These are phyloP conservation scores for Scatophagus argus DNA, from an alignment of 2,113 vertebrate genomes.

Conservation along the genomic window DNA sequence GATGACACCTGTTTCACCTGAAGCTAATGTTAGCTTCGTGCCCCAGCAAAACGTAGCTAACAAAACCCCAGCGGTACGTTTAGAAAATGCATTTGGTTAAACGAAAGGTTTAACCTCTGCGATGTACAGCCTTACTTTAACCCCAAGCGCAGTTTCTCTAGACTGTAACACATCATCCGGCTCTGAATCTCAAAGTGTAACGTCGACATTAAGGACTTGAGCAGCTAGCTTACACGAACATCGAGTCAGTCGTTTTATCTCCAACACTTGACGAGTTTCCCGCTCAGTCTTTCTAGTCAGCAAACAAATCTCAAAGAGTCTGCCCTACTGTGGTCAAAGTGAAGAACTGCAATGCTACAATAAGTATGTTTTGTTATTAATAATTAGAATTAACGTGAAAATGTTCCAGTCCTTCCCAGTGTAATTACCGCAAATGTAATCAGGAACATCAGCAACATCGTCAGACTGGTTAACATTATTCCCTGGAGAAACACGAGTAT, in stretches of 20 bases:
- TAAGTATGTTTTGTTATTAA: background rate
- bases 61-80: too few species aligned
- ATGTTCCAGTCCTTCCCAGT: background rate
- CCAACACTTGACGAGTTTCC: background rate
- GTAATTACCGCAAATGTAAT: background rate
- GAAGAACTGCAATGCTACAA: background rate
- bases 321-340: background rate
- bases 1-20: background rate
- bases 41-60: too few species aligned
- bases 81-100: background rate
- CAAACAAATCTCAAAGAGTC: background rate
- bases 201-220: background rate
- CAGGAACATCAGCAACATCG: background rate
- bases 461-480: background rate
- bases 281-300: background rate
- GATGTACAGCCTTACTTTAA: background rate
- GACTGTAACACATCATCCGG: background rate
- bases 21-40: background rate
- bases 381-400: background rate
- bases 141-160: background rate
- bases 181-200: background rate
- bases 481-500: background rate
- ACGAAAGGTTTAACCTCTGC: background rate
- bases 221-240: too few species aligned
- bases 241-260: background rate